Percentiles rank a stretch among this genome's conserved stretches.
Evolutionary conservation across 2,888 invertebrate genomes (phyloP).

Genomic region (Eristalis tenax): DNA sequence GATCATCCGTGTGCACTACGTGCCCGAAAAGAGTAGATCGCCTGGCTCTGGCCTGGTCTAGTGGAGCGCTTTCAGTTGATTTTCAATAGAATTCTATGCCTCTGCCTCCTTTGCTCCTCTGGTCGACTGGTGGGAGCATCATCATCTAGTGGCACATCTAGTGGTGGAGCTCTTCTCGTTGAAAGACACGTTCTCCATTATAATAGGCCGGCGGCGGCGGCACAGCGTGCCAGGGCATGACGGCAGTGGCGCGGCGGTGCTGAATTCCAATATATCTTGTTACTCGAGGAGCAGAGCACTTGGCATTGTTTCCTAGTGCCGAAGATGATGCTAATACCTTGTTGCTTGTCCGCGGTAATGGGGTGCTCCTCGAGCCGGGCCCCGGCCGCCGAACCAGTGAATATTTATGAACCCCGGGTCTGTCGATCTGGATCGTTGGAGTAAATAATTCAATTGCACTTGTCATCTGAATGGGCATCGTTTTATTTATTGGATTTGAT

Average conservation of each 20-base stretch:
- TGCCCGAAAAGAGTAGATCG: conserved; percentile 55
- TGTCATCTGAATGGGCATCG: conserved; percentile 72
- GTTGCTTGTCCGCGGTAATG: conserved; percentile 51
- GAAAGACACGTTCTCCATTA: conserved; percentile 62
- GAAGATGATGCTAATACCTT: conserved; percentile 69
- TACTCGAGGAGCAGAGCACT: conserved; percentile 24
- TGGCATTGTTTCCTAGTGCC: conserved; percentile 67
- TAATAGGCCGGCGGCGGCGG: conserved; percentile 31
- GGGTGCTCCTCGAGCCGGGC: not conserved
- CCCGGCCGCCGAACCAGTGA: conserved; percentile 47
- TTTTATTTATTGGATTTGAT: conserved; percentile 71
- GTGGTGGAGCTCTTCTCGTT: not conserved
- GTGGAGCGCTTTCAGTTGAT: conserved; percentile 54
- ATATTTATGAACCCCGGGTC: conserved; percentile 67
- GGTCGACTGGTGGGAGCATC: not conserved
- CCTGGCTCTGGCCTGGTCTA: conserved; percentile 28
- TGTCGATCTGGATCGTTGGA: conserved; percentile 62
- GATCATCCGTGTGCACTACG: conserved; percentile 71
- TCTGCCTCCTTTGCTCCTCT: not conserved
- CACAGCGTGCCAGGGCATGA: not conserved
- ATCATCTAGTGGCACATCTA: not conserved
- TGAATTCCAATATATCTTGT: conserved; percentile 60
- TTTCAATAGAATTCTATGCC: conserved; percentile 54
- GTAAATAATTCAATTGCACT: conserved; percentile 76
- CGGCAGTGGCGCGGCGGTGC: conserved; percentile 5